Evolutionary conservation across 2,797 vertebrate genomes (phyloP), one percentile per base, ranked within the genome.

Genomic region (Pipistrellus pipistrellus): DNA sequence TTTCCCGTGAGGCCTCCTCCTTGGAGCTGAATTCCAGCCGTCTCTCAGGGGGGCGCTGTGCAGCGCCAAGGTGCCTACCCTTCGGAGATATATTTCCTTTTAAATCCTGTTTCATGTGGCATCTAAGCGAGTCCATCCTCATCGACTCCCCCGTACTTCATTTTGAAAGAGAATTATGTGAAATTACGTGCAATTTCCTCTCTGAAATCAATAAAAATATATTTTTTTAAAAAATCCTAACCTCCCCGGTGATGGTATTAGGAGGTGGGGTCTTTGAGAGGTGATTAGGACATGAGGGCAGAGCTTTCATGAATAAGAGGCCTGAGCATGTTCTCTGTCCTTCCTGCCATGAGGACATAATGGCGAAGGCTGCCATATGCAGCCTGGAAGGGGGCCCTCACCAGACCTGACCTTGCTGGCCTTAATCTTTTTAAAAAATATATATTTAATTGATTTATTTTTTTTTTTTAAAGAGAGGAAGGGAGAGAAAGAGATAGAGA

Each of bases 121-220:
- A 59, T 64, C 44, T 66, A 44, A 41, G 86, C 80, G 84, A 88
- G 66, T 84, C 64, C 57, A 51, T 3, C 75, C 25, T 53, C 51
- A 59, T 86, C 11, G 7, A 78, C 46, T 57, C 86, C 41, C 18
- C 9, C 25, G 51, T 57, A 66, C 86, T 86, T 82, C 41, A 55
- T 88, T 96, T 92, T 92, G 81, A 93, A 76, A 77, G 75, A 80
- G 64, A 38, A 68, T 68, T 85, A 15, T 44, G 68, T 76, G 53
- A 75, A 88, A 87, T 93, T 32, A 44, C 3, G 0, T 91, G 62
- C 53, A 94, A 83, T 30, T 62, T 62, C 59, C 6, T 62, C 59
- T 62, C 59, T 30, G 59, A 62, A 62, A 62, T 30, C 6, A 62
- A 62, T 62, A 62, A 62, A 57, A 62, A 59, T 14, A 30, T 62